These are phyloP conservation scores for Pipistrellus pygmaeus DNA, from an alignment of 2,797 vertebrate genomes.

Conservation along the genomic window DNA sequence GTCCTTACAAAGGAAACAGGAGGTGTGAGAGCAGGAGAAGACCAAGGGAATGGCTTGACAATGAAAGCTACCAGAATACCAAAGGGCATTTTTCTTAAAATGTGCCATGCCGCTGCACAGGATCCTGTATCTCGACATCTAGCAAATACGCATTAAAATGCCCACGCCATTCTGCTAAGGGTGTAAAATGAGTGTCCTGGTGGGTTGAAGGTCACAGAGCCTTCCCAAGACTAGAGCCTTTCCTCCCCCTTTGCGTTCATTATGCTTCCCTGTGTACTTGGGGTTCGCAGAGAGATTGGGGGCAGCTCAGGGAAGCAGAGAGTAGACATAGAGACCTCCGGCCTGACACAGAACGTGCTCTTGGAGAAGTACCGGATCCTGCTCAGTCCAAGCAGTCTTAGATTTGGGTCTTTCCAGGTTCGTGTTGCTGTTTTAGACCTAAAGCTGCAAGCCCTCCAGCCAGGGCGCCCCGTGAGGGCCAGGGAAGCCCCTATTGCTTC, in stretches of 20 bases:
- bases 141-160: background rate
- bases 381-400: background rate
- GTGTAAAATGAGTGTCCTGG: background rate
- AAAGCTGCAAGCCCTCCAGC: background rate
- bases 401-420: background rate
- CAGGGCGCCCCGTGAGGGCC: background rate
- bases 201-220: background rate
- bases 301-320: slow-evolving; percentile 18
- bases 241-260: background rate
- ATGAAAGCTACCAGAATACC: background rate
- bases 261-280: background rate
- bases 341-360: background rate
- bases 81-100: background rate
- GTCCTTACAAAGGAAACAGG: background rate
- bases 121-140: background rate
- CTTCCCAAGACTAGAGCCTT: background rate
- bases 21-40: background rate
- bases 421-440: background rate
- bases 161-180: background rate
- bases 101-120: background rate
- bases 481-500: background rate
- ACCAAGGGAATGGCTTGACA: background rate
- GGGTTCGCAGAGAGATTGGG: slow-evolving; percentile 5
- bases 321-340: background rate
- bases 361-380: background rate